Evolutionary conservation across 2,888 invertebrate genomes (phyloP).

Genomic region (Anagyrus pseudococci): DNA sequence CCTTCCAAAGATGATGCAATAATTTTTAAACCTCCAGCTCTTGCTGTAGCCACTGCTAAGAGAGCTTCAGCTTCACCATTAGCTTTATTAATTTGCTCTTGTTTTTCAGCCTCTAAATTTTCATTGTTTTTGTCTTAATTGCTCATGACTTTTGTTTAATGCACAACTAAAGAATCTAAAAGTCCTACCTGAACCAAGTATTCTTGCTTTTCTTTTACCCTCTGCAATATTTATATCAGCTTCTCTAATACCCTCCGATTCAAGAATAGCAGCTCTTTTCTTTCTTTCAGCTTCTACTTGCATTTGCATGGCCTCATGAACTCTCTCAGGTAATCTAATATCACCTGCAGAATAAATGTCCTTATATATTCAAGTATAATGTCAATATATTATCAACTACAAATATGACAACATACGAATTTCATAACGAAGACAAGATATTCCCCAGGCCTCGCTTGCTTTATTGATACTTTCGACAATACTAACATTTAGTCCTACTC

Average conservation of each 20-base stretch:
- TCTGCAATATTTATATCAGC: constrained; percentile 98
- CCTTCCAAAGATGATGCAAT: constrained; percentile 73
- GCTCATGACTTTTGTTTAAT: neutral
- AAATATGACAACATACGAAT: too few relatives aligned
- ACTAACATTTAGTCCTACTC: constrained; percentile 91
- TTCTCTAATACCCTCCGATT: constrained; percentile 92
- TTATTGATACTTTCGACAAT: constrained; percentile 98
- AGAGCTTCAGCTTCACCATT: constrained; percentile 91
- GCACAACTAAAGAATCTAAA: neutral
- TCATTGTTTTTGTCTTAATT: neutral
- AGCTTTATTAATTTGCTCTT: constrained; percentile 94
- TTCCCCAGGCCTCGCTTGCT: constrained; percentile 98
- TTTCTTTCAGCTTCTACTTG: constrained; percentile 98
- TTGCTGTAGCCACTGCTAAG: constrained; percentile 88
- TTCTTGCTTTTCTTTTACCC: constrained; percentile 89
- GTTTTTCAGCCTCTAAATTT: constrained; percentile 83
- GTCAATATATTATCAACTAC: constrained; percentile 57
- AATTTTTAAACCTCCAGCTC: constrained; percentile 81
- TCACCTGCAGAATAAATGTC: constrained; percentile 69
- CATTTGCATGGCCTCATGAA: constrained; percentile 99
- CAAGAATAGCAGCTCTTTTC: constrained; percentile 95
- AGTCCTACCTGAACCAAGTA: constrained; percentile 81
- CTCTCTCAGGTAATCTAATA: constrained; percentile 85
- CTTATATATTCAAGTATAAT: neutral
- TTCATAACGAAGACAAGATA: constrained; percentile 94